phyloP scores from a whole-genome alignment of 2,797 vertebrate species.

The Cheracebus regulus region DNA sequence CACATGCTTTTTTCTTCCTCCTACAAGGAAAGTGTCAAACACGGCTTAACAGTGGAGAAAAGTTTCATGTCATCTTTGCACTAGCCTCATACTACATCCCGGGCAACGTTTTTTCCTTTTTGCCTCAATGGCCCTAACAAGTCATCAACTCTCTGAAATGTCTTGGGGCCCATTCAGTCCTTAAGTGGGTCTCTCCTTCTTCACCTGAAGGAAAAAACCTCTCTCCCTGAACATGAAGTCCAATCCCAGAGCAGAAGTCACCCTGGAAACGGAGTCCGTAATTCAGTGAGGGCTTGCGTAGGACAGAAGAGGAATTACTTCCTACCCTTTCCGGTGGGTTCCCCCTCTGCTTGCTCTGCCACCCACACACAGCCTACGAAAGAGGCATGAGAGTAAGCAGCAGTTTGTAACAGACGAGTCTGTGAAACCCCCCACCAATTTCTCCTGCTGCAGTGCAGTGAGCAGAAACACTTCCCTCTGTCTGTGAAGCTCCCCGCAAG shows the following conservation, averaged over 20 bases:
- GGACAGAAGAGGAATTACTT: too few relatives aligned
- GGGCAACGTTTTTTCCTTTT: background rate
- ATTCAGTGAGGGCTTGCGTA: rapidly evolving
- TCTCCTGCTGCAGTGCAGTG: background rate
- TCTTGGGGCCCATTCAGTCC: background rate
- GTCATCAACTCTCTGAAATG: background rate
- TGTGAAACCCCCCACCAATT: background rate
- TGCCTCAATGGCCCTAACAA: background rate
- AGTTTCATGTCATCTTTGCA: background rate
- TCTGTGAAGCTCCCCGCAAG: background rate
- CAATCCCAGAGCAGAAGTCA: background rate
- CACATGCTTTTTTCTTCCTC: background rate
- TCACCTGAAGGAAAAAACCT: background rate
- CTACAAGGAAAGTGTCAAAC: background rate
- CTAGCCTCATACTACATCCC: background rate
- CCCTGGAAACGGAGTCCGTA: background rate
- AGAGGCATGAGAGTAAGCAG: background rate
- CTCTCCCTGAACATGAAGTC: rapidly evolving
- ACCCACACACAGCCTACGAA: background rate
- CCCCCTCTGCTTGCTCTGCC: background rate
- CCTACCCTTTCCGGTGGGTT: background rate
- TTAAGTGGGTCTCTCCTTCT: background rate
- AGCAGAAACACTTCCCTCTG: background rate
- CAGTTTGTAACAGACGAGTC: background rate
- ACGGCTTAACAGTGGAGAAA: rapidly evolving